A percentile compares a stretch with the other conserved stretches of the same genome.
Conservation (phyloP, 2,113 vertebrate genomes). For the Oreotrochilus melanogaster region DNA sequence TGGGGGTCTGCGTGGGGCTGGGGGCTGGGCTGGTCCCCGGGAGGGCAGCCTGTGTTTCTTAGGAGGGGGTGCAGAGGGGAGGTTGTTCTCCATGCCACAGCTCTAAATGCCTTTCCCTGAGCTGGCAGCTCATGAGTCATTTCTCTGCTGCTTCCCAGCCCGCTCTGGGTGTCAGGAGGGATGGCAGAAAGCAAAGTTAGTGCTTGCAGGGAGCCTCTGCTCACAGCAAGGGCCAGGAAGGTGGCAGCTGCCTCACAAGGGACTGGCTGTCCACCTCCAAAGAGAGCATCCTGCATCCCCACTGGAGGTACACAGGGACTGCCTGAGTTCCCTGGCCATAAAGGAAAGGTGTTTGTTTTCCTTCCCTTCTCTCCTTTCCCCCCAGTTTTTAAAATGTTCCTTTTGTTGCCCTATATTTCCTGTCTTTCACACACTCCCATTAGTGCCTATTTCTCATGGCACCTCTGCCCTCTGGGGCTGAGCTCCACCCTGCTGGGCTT, state of each 20-base stretch:
- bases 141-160: conserved; percentile 31
- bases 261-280: not conserved
- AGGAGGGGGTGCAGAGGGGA: not conserved
- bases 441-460: not conserved
- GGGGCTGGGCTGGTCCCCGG: accelerated
- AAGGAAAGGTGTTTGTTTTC: not conserved
- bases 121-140: conserved; percentile 61
- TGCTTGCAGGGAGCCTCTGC: not conserved
- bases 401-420: too few relatives aligned
- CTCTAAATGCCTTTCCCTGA: conserved; percentile 32
- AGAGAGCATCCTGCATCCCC: not conserved
- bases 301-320: accelerated
- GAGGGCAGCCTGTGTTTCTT: accelerated
- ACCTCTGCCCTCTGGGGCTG: not conserved
- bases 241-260: not conserved
- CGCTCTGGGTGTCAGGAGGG: not conserved
- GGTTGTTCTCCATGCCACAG: not conserved
- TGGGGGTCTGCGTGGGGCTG: accelerated
- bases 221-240: not conserved
- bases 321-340: not conserved
- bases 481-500: accelerated
- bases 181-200: not conserved
- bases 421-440: not conserved
- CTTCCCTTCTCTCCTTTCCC: not conserved
- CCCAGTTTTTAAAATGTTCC: too few relatives aligned